Evolutionary conservation across 1,140 invertebrate species (phyloP).

Genomic region (Aphis craccivora): DNA sequence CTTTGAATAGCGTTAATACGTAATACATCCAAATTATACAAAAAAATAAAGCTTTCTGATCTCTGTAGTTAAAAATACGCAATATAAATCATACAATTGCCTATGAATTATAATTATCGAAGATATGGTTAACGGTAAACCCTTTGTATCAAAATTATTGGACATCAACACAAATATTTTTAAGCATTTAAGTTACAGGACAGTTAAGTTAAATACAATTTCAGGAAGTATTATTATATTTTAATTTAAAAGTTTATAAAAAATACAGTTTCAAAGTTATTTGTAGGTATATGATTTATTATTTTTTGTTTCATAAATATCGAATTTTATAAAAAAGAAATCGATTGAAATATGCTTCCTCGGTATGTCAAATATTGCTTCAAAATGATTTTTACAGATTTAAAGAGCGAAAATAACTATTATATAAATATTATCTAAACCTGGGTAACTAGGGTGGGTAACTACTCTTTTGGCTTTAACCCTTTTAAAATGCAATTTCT

Average conservation of each 20-base stretch:
- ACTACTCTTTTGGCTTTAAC: no score
- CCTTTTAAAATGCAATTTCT: no score
- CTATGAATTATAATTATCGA: neutral
- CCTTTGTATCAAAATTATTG: neutral
- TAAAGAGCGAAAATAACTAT: no score
- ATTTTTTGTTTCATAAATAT: neutral
- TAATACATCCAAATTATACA: no score
- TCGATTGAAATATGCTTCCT: no score
- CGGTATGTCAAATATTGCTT: no score
- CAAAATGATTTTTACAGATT: no score
- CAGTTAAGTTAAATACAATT: neutral
- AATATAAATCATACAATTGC: neutral
- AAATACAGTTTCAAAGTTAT: neutral
- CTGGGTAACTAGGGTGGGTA: no score
- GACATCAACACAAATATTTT: neutral
- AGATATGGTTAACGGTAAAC: no score
- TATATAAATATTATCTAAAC: no score
- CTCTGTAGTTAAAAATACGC: neutral
- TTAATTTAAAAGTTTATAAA: neutral
- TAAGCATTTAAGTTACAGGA: neutral
- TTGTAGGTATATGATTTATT: neutral
- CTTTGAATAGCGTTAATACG: no score
- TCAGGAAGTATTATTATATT: neutral
- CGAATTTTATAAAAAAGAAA: neutral
- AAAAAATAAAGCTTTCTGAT: neutral